phyloP scores from a whole-genome alignment of 2,888 invertebrate species.

The Drosophila borealis region DNA sequence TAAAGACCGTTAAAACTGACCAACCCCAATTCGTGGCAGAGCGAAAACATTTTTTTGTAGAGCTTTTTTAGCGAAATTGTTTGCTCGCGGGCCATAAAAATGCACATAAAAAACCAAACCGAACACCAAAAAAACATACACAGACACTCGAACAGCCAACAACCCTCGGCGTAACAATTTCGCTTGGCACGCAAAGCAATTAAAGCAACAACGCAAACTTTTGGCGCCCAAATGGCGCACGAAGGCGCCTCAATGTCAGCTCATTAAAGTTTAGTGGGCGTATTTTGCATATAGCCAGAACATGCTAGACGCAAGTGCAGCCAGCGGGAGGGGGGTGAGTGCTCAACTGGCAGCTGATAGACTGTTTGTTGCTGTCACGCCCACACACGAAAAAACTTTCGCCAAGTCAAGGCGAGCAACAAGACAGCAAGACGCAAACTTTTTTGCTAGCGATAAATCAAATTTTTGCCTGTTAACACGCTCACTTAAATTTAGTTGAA shows the following conservation, averaged over 20 bases:
- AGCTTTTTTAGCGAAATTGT: conserved; percentile 54
- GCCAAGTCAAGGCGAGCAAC: conserved; percentile 30
- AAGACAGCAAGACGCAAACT: conserved; percentile 46
- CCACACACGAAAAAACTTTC: conserved; percentile 30
- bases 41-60: conserved; percentile 17
- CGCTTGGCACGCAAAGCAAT: conserved; percentile 64
- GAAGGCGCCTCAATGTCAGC: conserved; percentile 75
- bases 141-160: conserved; percentile 1
- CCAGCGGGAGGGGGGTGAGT: not conserved
- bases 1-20: conserved; percentile 52
- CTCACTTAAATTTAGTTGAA: conserved; percentile 70
- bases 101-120: conserved; percentile 57
- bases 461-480: conserved; percentile 74
- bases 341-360: conserved; percentile 33
- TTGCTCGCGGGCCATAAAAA: conserved; percentile 56
- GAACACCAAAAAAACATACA: conserved; percentile 4
- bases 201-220: conserved; percentile 63
- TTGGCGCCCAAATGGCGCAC: conserved; percentile 76
- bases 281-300: conserved; percentile 60
- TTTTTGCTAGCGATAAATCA: conserved; percentile 65
- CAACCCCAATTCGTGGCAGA: conserved; percentile 44
- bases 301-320: conserved; percentile 34
- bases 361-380: conserved; percentile 43
- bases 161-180: conserved; percentile 35
- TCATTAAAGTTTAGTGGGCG: conserved; percentile 76